Evolutionary conservation across 2,113 vertebrate genomes (phyloP).

Genomic region (Burhinus oedicnemus): DNA sequence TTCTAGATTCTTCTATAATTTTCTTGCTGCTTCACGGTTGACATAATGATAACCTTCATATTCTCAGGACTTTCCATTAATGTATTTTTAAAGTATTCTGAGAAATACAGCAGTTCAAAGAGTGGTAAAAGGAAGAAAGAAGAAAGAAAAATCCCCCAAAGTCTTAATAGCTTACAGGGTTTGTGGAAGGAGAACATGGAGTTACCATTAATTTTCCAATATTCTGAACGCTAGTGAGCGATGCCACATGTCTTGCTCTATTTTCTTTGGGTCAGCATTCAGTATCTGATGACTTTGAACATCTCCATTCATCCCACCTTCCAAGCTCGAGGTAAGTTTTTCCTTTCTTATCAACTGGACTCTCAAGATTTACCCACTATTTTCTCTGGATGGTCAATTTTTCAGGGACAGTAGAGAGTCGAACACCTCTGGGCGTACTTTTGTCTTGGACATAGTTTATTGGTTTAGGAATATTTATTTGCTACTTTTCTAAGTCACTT

Average conservation of each 20-base stretch:
- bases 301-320: neutral
- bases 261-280: neutral
- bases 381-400: neutral
- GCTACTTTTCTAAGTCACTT: neutral
- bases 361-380: neutral
- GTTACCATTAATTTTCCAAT: neutral
- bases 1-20: constrained; percentile 19
- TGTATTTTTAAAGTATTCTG: neutral
- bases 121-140: neutral
- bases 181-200: neutral
- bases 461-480: neutral
- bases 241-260: neutral
- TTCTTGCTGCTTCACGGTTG: neutral
- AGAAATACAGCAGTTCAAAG: neutral
- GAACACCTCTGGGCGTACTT: neutral
- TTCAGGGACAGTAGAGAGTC: neutral
- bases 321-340: neutral
- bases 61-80: constrained; percentile 2
- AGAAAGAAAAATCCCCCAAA: neutral
- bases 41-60: neutral
- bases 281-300: neutral
- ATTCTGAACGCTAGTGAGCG: neutral
- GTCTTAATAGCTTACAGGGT: neutral
- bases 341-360: neutral
- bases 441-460: neutral